Base-by-base conservation (phyloP, 2,888 invertebrate genomes). In the Ormyrus rosae region DNA sequence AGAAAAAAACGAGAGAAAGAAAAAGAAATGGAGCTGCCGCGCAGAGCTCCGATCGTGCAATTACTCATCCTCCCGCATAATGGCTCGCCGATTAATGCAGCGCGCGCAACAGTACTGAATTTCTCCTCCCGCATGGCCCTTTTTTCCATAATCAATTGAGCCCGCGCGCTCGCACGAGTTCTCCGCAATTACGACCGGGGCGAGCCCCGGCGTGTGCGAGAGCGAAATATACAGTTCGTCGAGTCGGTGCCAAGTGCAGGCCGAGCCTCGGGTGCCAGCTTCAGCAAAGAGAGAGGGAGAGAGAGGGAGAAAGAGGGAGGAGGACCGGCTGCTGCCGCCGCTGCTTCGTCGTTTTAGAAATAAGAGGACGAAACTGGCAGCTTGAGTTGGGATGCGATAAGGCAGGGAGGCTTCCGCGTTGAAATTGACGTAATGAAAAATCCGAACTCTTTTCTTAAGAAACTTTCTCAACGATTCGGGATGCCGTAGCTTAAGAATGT, bases 241-340 rank as follows among this genome's bases (percentile, higher is more conserved):
- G 72, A 55, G 60, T 69, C 78, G 56, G 48, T 79, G 79, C 73
- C 79, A 79, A 79, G 73, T 68, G 56, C 79, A 78, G 71, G 50
- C 77, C 34, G 34, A 4, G 11, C 19, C 13, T 10, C n/a, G 34
- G 53, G 34, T 71, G 67, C 72, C 78, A 65, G 58, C 45, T 50
- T 56, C 75, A 68, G 60, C 34, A 13, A 5, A 50, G 61, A 46
- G 19, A 65, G 19, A 45, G 63, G 56, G 51, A n/a, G 34, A 19
- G 46, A 60, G 34, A 63, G 19, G 2, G 19, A 19, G 48, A n/a
- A n/a, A 6, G 48, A 50, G 34, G 34, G 34, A 34, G 34, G 34
- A 34, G 34, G 34, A 34, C 34, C 34, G 48, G 58, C 13, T 34
- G 58, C 48, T 60, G 60, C 67, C 51, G 55, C 46, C 56, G 46